Evolutionary conservation across 2,888 invertebrate species (phyloP), one percentile per base, ranked within the genome.

Genomic region (Sericinus montela): DNA sequence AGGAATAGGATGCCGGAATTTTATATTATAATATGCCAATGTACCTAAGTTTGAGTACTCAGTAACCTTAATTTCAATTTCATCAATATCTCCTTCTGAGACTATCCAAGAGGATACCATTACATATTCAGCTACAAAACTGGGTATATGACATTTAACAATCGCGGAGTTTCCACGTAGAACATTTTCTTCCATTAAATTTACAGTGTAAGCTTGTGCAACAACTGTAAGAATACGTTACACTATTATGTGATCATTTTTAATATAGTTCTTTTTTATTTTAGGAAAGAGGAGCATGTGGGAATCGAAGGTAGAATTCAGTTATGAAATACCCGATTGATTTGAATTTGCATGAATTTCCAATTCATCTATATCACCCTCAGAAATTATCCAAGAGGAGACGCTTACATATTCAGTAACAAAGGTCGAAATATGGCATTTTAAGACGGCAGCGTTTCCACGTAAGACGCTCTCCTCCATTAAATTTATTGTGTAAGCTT

Each of bases 381-480:
- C 94, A 72, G 95, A 94, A 82, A 95, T 93, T 74, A 95, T 91
- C 97, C 97, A 97, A 71, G 95, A 94, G 62, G 93, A 93, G 61
- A 97, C 95, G 77, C 91, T 92, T 70, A 97, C 96, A 87, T 95
- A 96, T 90, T 97, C 97, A 70, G 95, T 95, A 64, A 96, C 96
- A 87, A 96, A 97, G 80, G 95, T 95, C 64, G 97, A 96, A 81
- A 97, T 96, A 89, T 96, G 95, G 90, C 97, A 97, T 92, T 96
- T 96, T 72, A 97, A 91, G 80, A 96, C 94, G 65, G 94, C 96
- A 62, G 96, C 94, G 84, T 97, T 97, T 70, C 96, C 96, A 72
- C 94, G 93, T 68, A 97, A 91, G 56, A 97, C 95, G 84, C 96
- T 95, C 83, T 97, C 96, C 80, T 96, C 96, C 94, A 96, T 94